A percentile compares a stretch with the other conserved stretches of the same genome.
phyloP scores from a whole-genome alignment of 2,888 invertebrate species.

The Ennomos erosarius region DNA sequence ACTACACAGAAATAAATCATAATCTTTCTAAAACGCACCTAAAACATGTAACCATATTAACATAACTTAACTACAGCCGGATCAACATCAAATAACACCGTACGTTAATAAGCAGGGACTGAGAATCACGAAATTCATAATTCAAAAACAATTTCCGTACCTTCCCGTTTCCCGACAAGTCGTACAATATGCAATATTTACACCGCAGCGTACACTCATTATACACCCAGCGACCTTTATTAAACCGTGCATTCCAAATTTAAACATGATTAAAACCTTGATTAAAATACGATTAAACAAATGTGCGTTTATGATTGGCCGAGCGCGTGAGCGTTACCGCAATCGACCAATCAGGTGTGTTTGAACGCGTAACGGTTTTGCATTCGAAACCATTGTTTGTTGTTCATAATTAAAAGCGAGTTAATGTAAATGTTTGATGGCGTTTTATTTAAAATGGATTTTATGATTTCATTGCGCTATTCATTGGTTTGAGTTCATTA shows the following conservation, averaged over 20 bases:
- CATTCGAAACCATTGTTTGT: constrained; percentile 8
- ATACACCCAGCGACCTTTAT: constrained; percentile 50
- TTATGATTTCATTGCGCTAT: too few relatives aligned
- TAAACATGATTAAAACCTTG: constrained; percentile 54
- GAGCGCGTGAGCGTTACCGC: constrained; percentile 6
- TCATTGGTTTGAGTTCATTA: too few relatives aligned
- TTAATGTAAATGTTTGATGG: background rate
- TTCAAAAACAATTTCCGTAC: constrained; percentile 50
- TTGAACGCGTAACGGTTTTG: constrained; percentile 41
- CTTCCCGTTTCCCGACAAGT: constrained; percentile 13
- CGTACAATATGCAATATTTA: constrained; percentile 49
- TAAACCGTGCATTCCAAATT: constrained; percentile 50
- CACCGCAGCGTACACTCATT: constrained; percentile 45
- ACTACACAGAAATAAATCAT: too few relatives aligned
- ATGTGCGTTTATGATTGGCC: constrained; percentile 40
- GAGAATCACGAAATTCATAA: constrained; percentile 47
- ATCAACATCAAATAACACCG: constrained; percentile 6
- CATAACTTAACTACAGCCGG: constrained; percentile 1
- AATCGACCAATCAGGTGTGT: constrained; percentile 37
- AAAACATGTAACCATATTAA: background rate
- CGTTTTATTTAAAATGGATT: too few relatives aligned
- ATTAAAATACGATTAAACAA: constrained; percentile 47
- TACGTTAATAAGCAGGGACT: constrained; percentile 17
- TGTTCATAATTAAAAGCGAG: constrained; percentile 9
- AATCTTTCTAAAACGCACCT: too few relatives aligned